Evolutionary conservation across 1,140 invertebrate genomes (phyloP).

Genomic region (Lasioglossum baleicum): DNA sequence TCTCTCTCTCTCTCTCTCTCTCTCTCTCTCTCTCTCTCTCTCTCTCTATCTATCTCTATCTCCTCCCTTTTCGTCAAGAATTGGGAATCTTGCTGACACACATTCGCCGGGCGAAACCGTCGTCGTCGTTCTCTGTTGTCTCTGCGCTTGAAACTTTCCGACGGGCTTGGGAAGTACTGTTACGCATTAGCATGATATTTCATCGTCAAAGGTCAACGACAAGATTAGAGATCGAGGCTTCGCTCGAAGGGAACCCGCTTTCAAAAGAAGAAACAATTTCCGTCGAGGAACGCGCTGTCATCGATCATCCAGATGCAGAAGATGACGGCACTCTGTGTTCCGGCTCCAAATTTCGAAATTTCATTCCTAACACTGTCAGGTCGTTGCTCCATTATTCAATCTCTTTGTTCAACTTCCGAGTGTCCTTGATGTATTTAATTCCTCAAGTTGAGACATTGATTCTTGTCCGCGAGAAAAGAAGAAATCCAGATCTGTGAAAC

Average conservation of each 20-base stretch:
- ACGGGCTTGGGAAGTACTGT: not conserved
- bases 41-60: not conserved
- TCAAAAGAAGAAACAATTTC: not conserved
- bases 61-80: conserved; percentile 19
- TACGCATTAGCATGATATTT: not conserved
- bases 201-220: not conserved
- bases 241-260: not conserved
- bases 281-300: not conserved
- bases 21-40: not conserved
- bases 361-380: too few relatives aligned
- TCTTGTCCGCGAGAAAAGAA: too few relatives aligned
- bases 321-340: too few relatives aligned
- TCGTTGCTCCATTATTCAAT: too few relatives aligned
- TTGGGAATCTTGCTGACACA: conserved; percentile 30
- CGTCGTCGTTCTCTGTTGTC: too few relatives aligned
- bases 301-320: not conserved
- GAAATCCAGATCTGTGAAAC: too few relatives aligned
- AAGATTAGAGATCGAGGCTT: conserved; percentile 3
- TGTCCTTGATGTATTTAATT: too few relatives aligned
- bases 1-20: not conserved
- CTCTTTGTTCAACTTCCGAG: too few relatives aligned
- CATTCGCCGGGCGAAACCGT: not conserved
- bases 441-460: too few relatives aligned
- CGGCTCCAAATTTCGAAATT: too few relatives aligned
- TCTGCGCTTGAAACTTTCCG: too few relatives aligned